Conservation (phyloP, 2,797 vertebrate genomes). For the Protonibea diacanthus region DNA sequence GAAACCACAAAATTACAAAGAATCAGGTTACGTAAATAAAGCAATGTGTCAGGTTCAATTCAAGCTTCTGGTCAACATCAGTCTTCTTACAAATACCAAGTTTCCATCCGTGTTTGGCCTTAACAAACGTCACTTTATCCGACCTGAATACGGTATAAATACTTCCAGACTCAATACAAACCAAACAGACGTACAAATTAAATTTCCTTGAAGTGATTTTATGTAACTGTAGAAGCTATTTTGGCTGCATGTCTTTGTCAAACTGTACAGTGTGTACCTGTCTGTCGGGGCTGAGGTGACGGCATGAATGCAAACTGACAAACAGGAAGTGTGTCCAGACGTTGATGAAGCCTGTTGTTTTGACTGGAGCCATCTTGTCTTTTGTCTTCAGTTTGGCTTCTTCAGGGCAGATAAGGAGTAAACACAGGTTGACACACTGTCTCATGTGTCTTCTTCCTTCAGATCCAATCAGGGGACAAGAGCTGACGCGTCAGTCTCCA, state of each 20-base stretch:
- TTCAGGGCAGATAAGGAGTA: constrained; percentile 14
- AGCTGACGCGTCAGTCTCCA: not conserved
- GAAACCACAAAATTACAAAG: not conserved
- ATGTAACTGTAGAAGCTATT: not conserved
- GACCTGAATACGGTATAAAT: not conserved
- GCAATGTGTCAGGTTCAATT: not conserved
- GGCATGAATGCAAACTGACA: not conserved
- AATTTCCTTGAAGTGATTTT: not conserved
- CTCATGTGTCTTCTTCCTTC: constrained; percentile 7
- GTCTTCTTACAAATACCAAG: not conserved
- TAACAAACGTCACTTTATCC: not conserved
- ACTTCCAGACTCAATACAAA: not conserved
- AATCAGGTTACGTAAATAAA: not conserved
- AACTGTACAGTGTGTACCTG: not conserved
- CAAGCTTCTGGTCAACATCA: not conserved
- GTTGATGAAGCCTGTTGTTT: constrained; percentile 28
- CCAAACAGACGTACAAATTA: not conserved
- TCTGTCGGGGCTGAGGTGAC: not conserved
- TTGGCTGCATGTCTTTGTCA: not conserved
- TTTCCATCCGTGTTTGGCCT: not conserved
- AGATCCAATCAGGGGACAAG: constrained; percentile 8
- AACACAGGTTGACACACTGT: constrained; percentile 29
- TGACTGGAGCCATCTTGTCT: constrained; percentile 34
- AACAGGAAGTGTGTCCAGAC: constrained; percentile 13
- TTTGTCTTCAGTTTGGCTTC: constrained; percentile 5